A percentile compares a stretch with the other conserved stretches of the same genome.
phyloP scores from a whole-genome alignment of 1,140 invertebrate genomes.

The Drosophila ohnishii region DNA sequence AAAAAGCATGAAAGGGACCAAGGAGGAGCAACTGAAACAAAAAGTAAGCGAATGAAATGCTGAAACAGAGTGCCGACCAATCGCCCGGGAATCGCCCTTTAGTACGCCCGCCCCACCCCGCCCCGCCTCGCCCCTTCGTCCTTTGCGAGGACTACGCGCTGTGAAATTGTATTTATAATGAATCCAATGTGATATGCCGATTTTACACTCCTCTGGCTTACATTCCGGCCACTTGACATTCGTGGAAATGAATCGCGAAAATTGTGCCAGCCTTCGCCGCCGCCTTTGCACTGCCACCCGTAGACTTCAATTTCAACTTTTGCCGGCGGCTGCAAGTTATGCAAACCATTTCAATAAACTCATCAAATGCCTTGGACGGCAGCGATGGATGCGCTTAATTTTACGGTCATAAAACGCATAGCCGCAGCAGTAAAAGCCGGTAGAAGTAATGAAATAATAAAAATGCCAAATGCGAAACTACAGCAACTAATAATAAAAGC shows the following conservation, averaged over 20 bases:
- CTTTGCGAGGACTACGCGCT: slow-evolving; percentile 48
- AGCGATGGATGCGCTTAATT: slow-evolving; percentile 58
- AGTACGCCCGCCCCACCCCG: slow-evolving; percentile 10
- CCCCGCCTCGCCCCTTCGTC: neutral
- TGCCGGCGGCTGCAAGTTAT: slow-evolving; percentile 38
- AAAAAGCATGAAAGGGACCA: slow-evolving; percentile 28
- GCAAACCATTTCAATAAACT: slow-evolving; percentile 68
- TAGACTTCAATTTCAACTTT: slow-evolving; percentile 53
- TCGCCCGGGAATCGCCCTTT: slow-evolving; percentile 47
- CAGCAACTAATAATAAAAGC: slow-evolving; percentile 55
- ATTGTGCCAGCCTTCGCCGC: neutral
- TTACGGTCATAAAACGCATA: slow-evolving; percentile 46
- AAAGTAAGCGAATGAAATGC: slow-evolving; percentile 23
- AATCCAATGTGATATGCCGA: slow-evolving; percentile 71
- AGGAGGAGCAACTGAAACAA: slow-evolving; percentile 20
- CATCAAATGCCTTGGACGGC: slow-evolving; percentile 41
- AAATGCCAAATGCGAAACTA: slow-evolving; percentile 51
- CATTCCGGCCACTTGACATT: slow-evolving; percentile 31
- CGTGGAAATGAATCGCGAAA: slow-evolving; percentile 34
- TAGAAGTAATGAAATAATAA: slow-evolving; percentile 53
- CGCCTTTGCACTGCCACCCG: neutral
- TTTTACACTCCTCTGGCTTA: slow-evolving; percentile 58
- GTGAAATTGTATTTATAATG: slow-evolving; percentile 79
- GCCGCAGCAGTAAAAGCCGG: neutral
- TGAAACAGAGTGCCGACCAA: slow-evolving; percentile 38